A percentile compares a stretch with the other conserved stretches of the same genome.
Conservation (phyloP, 1,140 invertebrate genomes). For the Colletes latitarsis region DNA sequence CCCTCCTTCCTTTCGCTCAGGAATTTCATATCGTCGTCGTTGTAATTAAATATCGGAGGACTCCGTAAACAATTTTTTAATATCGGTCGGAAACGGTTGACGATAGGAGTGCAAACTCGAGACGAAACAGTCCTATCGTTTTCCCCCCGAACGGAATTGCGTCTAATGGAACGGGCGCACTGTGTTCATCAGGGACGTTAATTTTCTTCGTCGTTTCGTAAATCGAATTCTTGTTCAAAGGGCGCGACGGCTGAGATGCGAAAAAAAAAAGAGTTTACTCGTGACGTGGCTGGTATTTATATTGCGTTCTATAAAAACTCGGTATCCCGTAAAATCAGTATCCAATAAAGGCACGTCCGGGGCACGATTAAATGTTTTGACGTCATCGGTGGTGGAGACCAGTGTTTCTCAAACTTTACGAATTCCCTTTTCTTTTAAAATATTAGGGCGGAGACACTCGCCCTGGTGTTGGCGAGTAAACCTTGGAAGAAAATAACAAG, state of each 20-base stretch:
- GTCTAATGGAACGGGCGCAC: background rate
- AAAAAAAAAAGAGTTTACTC: background rate
- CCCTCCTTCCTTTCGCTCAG: too few species aligned
- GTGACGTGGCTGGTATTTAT: slow-evolving; percentile 23
- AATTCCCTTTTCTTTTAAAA: too few species aligned
- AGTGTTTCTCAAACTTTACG: too few species aligned
- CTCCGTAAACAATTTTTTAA: background rate
- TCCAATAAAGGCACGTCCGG: background rate
- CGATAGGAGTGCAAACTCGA: background rate
- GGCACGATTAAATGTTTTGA: slow-evolving; percentile 4
- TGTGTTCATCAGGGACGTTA: background rate
- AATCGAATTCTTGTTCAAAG: background rate
- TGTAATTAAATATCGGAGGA: background rate
- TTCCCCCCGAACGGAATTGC: background rate
- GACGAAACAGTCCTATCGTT: background rate
- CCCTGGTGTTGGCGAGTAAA: too few species aligned
- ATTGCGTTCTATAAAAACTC: slow-evolving; percentile 10
- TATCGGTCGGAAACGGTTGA: background rate
- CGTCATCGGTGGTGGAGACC: slow-evolving; percentile 2
- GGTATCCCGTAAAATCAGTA: background rate
- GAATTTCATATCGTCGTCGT: background rate
- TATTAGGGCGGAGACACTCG: too few species aligned
- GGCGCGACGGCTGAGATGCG: too few species aligned
- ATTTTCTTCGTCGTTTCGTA: background rate
- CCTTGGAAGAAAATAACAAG: too few species aligned